These are phyloP conservation scores for Fragum sueziense DNA, from an alignment of 2,888 invertebrate species.

Conservation along the genomic window DNA sequence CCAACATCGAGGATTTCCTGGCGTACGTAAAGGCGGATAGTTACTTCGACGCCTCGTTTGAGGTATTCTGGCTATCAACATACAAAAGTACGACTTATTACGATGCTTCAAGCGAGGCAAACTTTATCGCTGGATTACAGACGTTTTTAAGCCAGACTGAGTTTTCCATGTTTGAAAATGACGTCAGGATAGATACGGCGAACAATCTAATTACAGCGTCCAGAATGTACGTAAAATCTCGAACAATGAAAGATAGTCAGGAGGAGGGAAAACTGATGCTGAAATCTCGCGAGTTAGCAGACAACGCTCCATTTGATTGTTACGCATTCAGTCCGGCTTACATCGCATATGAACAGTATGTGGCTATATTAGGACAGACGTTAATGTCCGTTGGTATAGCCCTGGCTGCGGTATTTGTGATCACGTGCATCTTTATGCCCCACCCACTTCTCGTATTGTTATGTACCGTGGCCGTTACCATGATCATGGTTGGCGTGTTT, in stretches of 20 bases:
- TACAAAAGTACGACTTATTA: conserved; percentile 25
- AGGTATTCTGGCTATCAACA: conserved; percentile 26
- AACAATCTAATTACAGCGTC: conserved; percentile 85
- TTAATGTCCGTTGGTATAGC: conserved; percentile 73
- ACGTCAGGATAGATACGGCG: conserved; percentile 57
- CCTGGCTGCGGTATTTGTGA: conserved; percentile 70
- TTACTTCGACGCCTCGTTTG: conserved; percentile 24
- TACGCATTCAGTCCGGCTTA: conserved; percentile 68
- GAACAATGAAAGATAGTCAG: conserved; percentile 92
- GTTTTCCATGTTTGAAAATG: conserved; percentile 57
- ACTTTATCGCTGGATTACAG: conserved; percentile 32
- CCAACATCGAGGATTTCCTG: conserved; percentile 22
- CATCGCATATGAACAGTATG: conserved; percentile 75
- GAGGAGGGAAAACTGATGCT: conserved; percentile 71
- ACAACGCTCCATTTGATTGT: conserved; percentile 61
- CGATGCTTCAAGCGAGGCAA: conserved; percentile 17
- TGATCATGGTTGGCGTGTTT: conserved; percentile 74
- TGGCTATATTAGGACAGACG: conserved; percentile 71
- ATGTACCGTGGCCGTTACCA: conserved; percentile 68
- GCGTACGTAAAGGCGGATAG: conserved; percentile 17
- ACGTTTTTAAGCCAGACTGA: conserved; percentile 32
- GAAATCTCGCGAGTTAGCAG: conserved; percentile 65
- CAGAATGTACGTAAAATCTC: conserved; percentile 93
- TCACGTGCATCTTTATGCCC: conserved; percentile 74
- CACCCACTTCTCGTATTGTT: conserved; percentile 69